Conservation (phyloP, 2,888 invertebrate species). For the Dynastes grantii region DNA sequence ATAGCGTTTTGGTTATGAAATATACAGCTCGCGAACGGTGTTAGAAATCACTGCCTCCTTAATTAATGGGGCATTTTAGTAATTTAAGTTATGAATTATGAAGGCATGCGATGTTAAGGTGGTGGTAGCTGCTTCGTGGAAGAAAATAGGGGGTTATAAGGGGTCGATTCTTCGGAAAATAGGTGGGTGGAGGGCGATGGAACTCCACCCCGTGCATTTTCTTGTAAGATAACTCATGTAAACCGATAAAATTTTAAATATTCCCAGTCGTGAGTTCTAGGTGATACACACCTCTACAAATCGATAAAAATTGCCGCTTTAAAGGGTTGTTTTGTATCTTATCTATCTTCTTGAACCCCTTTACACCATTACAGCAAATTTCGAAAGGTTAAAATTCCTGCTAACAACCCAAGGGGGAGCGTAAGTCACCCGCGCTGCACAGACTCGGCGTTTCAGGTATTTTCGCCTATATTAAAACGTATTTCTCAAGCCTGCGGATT, state of each 20-base stretch:
- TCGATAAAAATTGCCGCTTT: no score
- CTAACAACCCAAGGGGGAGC: no score
- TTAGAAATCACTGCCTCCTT: constrained; percentile 65
- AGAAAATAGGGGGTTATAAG: background rate
- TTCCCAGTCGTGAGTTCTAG: no score
- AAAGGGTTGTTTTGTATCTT: background rate
- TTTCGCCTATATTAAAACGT: constrained; percentile 20
- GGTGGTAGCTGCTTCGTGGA: background rate
- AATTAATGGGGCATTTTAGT: constrained; percentile 68
- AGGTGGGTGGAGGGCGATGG: background rate
- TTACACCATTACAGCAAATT: background rate
- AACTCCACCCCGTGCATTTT: no score
- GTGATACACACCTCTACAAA: no score
- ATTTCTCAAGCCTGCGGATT: background rate
- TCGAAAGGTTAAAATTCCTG: no score
- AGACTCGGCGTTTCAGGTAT: background rate
- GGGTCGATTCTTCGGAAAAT: background rate
- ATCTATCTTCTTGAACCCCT: background rate
- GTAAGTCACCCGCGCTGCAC: background rate
- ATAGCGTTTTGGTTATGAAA: constrained; percentile 56
- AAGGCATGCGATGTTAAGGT: constrained; percentile 37
- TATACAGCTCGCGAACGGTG: constrained; percentile 62
- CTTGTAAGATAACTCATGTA: no score
- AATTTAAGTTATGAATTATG: constrained; percentile 68
- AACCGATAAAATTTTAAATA: no score